Evolutionary conservation across 2,797 vertebrate genomes (phyloP).

Genomic region (Clarias platycephalus): DNA sequence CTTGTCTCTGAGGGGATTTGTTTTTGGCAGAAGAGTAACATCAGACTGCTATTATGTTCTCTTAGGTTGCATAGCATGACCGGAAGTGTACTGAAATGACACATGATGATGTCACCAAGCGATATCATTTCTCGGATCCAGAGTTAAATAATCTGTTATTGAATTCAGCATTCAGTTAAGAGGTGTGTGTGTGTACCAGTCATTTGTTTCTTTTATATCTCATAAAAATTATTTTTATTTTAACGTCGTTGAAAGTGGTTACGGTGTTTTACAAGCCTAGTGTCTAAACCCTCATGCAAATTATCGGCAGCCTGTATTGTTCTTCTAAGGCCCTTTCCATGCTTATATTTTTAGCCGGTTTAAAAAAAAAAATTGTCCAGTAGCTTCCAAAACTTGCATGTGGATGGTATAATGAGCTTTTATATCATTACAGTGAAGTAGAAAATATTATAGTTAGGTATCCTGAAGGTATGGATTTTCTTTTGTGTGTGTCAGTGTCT

Average conservation of each 20-base stretch:
- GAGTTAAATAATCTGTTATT: conserved; percentile 10
- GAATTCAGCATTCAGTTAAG: background rate
- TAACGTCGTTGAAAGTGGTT: background rate
- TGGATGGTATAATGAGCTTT: background rate
- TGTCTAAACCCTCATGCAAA: background rate
- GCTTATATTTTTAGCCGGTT: background rate
- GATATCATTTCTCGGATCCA: conserved; percentile 22
- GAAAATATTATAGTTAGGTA: background rate
- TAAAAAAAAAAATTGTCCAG: background rate
- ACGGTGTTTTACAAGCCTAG: background rate
- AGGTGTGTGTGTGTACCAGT: background rate
- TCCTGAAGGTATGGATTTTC: background rate
- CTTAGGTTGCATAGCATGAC: conserved; percentile 26
- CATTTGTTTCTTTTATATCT: background rate
- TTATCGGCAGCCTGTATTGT: background rate
- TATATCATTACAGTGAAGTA: background rate
- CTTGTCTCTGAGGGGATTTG: conserved; percentile 2
- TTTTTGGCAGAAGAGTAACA: background rate
- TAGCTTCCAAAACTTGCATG: background rate
- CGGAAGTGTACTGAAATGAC: conserved; percentile 39
- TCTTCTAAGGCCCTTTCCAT: background rate
- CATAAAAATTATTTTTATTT: background rate
- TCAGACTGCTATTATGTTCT: background rate
- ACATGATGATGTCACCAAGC: conserved; percentile 43
- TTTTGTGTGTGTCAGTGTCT: background rate